phyloP scores from a whole-genome alignment of 2,113 vertebrate species.

The Macheiramphus alcinus region DNA sequence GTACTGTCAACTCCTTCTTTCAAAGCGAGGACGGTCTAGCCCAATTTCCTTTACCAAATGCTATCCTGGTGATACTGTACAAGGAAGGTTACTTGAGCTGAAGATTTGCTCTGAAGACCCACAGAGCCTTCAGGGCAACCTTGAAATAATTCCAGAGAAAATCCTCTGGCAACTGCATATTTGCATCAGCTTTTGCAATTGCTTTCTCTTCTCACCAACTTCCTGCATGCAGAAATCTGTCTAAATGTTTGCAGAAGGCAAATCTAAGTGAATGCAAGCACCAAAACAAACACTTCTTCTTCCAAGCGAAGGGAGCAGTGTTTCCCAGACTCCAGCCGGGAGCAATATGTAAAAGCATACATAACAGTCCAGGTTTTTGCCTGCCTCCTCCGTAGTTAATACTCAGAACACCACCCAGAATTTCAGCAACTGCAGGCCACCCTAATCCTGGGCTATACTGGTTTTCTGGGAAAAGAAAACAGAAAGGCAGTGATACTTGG shows the following conservation, averaged over 20 bases:
- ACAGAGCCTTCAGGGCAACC: background rate
- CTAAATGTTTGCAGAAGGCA: background rate
- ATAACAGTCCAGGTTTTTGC: background rate
- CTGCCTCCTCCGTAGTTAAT: background rate
- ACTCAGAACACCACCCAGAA: background rate
- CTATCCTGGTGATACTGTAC: background rate
- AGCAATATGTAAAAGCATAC: background rate
- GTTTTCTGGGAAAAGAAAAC: background rate
- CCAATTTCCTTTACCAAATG: background rate
- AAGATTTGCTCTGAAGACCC: background rate
- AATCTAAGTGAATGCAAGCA: background rate
- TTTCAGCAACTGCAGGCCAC: background rate
- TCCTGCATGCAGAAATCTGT: background rate
- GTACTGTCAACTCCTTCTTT: background rate
- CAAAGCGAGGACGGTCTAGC: background rate
- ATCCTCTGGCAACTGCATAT: background rate
- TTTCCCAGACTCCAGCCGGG: background rate
- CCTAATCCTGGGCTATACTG: background rate
- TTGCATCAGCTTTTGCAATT: background rate
- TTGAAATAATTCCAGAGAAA: background rate
- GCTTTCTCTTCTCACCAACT: background rate
- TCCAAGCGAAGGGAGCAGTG: background rate
- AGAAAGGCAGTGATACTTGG: background rate
- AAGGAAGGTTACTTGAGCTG: background rate
- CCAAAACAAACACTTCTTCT: rapidly evolving